Evolutionary conservation across 2,797 vertebrate species (phyloP).

Genomic region (Loriculus beryllinus): DNA sequence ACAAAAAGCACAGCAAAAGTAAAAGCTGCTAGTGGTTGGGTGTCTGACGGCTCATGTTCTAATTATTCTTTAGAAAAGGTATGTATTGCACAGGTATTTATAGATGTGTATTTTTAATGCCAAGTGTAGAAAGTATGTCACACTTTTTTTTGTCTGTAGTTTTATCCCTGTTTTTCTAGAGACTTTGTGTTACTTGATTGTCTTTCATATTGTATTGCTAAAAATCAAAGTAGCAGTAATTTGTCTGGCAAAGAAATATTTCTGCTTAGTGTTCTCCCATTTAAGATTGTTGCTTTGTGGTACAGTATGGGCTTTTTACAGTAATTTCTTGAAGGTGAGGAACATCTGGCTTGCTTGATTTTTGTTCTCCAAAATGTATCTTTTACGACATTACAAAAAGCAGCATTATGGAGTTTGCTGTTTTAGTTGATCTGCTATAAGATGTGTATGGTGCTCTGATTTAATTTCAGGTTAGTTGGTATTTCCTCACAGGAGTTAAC

Average conservation of each 20-base stretch:
- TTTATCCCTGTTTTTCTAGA: not conserved
- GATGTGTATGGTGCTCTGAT: not conserved
- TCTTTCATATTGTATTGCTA: not conserved
- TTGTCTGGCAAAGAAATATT: not conserved
- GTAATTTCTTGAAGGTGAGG: not conserved
- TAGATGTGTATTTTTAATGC: not conserved
- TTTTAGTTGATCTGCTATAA: not conserved
- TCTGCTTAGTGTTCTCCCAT: not conserved
- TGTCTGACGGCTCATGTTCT: conserved; percentile 73
- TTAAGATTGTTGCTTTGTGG: not conserved
- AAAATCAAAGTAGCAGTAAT: not conserved
- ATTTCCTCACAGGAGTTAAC: not conserved
- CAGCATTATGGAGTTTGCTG: not conserved
- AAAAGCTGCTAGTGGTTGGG: conserved; percentile 65
- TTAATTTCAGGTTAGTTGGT: not conserved
- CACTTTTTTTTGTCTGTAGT: not conserved
- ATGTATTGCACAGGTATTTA: not conserved
- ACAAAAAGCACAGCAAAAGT: conserved; percentile 86
- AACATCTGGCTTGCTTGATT: not conserved
- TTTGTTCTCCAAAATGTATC: not conserved
- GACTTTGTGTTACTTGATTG: not conserved
- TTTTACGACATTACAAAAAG: not conserved
- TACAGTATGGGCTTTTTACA: not conserved
- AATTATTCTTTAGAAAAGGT: conserved; percentile 79
- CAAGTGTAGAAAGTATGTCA: not conserved